These are phyloP conservation scores for Labeo rohita DNA, from an alignment of 2,113 vertebrate genomes.

Conservation along the genomic window DNA sequence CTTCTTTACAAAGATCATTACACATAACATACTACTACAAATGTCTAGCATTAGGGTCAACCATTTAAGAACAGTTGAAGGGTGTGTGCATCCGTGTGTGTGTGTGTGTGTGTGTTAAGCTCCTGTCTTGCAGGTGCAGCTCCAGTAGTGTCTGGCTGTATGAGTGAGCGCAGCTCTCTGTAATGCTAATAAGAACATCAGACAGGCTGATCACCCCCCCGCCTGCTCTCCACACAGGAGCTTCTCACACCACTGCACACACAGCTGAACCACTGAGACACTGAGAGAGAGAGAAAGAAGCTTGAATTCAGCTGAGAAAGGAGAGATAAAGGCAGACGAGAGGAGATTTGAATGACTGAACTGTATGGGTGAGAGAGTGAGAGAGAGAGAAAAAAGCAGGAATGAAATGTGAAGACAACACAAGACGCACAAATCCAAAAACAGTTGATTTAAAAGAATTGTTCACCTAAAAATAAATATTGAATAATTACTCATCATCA, in stretches of 20 bases:
- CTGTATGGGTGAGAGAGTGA: not conserved
- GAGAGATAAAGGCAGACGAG: slow-evolving; percentile 4
- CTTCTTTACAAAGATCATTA: not conserved
- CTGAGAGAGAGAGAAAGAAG: slow-evolving; percentile 3
- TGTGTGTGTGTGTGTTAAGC: not conserved
- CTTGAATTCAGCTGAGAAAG: slow-evolving; percentile 18
- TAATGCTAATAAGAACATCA: slow-evolving; percentile 48
- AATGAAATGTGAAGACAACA: not conserved
- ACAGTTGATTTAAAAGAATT: not conserved
- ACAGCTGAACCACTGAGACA: slow-evolving; percentile 20
- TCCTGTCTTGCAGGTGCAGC: slow-evolving; percentile 31
- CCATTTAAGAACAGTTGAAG: not conserved
- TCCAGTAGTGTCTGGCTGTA: slow-evolving; percentile 42
- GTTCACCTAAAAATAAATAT: not conserved
- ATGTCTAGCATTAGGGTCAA: not conserved
- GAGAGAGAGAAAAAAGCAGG: not conserved
- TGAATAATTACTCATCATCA: not conserved
- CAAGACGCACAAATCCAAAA: not conserved
- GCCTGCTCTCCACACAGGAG: slow-evolving; percentile 33
- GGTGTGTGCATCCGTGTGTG: not conserved
- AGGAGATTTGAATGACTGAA: slow-evolving; percentile 9
- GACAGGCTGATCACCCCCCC: slow-evolving; percentile 29
- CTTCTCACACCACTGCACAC: slow-evolving; percentile 42
- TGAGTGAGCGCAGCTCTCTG: slow-evolving; percentile 33
- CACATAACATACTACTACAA: not conserved